phyloP scores from a whole-genome alignment of 2,797 vertebrate species.

The Amblyopsis hoosieri region DNA sequence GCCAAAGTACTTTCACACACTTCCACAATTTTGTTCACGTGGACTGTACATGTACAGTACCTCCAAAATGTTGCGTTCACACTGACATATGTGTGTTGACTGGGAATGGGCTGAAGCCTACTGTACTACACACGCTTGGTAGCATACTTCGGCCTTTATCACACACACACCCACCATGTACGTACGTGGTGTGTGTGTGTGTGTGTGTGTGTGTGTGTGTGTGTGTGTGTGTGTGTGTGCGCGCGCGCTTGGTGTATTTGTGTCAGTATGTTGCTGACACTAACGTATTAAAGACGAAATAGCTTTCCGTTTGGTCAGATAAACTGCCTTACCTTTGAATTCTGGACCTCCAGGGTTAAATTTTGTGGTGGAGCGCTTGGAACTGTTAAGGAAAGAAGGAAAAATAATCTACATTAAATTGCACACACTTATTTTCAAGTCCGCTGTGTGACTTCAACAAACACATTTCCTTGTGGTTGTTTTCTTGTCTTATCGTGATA shows the following conservation, averaged over 20 bases:
- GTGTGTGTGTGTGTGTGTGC: neutral
- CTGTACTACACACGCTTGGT: too few species aligned
- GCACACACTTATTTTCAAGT: neutral
- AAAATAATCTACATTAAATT: neutral
- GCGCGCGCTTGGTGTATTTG: constrained; percentile 8
- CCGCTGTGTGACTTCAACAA: neutral
- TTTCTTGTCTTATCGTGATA: too few species aligned
- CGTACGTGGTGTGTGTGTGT: neutral
- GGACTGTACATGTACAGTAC: too few species aligned
- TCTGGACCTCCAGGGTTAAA: constrained; percentile 92
- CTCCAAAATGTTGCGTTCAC: too few species aligned
- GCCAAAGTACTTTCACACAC: too few species aligned
- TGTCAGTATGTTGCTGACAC: neutral
- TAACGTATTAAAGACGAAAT: neutral
- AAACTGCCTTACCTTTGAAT: constrained; percentile 90
- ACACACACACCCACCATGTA: too few species aligned
- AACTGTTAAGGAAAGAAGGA: constrained; percentile 73
- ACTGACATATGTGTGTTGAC: too few species aligned
- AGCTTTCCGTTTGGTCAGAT: neutral
- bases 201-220: constrained; percentile 3
- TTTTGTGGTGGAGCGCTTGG: constrained; percentile 96
- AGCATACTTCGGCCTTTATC: too few species aligned
- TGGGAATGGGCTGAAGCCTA: too few species aligned
- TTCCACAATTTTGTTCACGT: too few species aligned
- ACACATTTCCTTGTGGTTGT: too few species aligned